Evolutionary conservation across 2,797 vertebrate species (phyloP).

Genomic region (Alcedo atthis): DNA sequence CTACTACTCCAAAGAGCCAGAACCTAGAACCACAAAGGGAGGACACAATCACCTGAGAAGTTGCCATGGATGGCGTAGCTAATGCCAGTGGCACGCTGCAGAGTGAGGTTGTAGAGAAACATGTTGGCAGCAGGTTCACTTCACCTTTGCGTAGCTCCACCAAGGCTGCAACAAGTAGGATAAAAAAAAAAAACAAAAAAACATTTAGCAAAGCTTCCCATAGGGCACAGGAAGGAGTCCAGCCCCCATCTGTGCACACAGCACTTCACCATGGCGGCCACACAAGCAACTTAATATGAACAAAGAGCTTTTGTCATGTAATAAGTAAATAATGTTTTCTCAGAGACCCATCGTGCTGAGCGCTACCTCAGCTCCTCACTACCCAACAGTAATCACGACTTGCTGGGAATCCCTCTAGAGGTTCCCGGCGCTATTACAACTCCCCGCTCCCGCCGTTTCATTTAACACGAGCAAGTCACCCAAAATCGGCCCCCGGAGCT

Average conservation of each 20-base stretch:
- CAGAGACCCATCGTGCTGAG: background rate
- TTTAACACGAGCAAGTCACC: rapidly evolving
- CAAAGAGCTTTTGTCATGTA: too few species aligned
- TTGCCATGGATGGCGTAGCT: slow-evolving; percentile 98
- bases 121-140: slow-evolving; percentile 69
- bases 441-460: background rate
- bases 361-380: rapidly evolving
- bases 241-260: rapidly evolving
- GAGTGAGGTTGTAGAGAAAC: slow-evolving; percentile 97
- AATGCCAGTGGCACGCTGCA: slow-evolving; percentile 97
- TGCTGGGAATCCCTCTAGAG: rapidly evolving
- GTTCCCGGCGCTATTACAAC: background rate
- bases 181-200: background rate
- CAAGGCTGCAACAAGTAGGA: background rate
- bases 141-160: background rate
- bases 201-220: rapidly evolving
- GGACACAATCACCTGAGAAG: slow-evolving; percentile 88
- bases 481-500: rapidly evolving
- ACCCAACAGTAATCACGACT: rapidly evolving
- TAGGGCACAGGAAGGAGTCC: rapidly evolving
- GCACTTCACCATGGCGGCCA: rapidly evolving
- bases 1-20: rapidly evolving
- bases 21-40: rapidly evolving
- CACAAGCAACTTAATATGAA: too few species aligned
- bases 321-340: too few species aligned